Base-by-base conservation (phyloP, 2,888 invertebrate species). In the Caradrina kadenii region DNA sequence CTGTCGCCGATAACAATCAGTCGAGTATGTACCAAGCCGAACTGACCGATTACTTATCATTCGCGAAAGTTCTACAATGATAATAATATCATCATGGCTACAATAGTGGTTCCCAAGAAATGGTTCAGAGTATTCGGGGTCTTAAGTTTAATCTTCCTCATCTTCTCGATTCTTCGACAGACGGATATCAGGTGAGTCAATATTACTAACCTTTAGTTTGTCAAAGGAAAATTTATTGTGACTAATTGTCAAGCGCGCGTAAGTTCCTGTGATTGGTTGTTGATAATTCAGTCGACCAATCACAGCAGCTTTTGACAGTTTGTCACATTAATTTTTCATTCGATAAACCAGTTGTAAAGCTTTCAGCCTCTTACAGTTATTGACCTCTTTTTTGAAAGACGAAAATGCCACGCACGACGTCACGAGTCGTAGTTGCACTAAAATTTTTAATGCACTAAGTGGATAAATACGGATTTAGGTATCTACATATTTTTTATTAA, bases 21-120 rank as follows among this genome's bases (percentile, higher is more conserved):
- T 70, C 62, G 62, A 63, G 63, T 55, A n/a, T n/a, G n/a, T n/a
- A 67, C 59, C 63, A 60, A 22, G 4, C 22, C 50, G 11, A 19
- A 67, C 62, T 76, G 76, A 76, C 69, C 68, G 76, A 79, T 76
- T 73, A 69, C 50, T 66, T 63, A 75, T 71, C 73, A 52, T 88
- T 91, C 91, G 83, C 88, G 90, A 92, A 90, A 72, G 79, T 91
- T 91, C 90, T 69, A 88, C 76, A 66, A 93, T 93, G 93, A 81
- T 88, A 66, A 93, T 93, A 93, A 81, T 88, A 76, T 71, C 86
- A 84, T 84, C 84, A 42, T 26, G 86, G 48, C 65, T 87, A 19
- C 89, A 87, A 45, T 45, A 86, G 73, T 89, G 74, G 17, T 89
- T 63, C 78, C 85, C 19, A 88, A 85, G 59, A 91, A 86, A 79